Percentiles rank a stretch among this genome's conserved stretches.
Evolutionary conservation across 2,797 vertebrate species (phyloP).

Genomic region (Mormyrops attenuatus): DNA sequence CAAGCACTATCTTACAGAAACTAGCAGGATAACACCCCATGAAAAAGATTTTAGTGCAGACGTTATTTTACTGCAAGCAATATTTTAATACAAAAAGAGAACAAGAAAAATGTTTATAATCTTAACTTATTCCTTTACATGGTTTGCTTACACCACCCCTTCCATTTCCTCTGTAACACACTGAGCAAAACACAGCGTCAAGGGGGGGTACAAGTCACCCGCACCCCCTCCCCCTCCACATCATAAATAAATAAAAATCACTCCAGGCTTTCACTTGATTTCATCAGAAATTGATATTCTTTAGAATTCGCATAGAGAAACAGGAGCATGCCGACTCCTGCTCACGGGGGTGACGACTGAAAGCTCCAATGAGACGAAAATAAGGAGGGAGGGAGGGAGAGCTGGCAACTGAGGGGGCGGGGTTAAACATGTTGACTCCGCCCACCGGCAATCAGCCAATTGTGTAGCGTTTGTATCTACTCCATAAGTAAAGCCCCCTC

Average conservation of each 20-base stretch:
- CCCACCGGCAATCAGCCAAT: conserved; percentile 42
- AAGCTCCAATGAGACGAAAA: conserved; percentile 46
- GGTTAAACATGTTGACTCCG: background rate
- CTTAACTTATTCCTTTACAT: conserved; percentile 64
- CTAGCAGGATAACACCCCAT: background rate
- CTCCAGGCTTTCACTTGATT: conserved; percentile 52
- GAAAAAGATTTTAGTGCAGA: background rate
- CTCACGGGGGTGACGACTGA: conserved; percentile 44
- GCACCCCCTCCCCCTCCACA: conserved; percentile 42
- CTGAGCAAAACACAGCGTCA: conserved; percentile 57
- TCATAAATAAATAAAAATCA: conserved; percentile 76
- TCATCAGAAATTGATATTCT: conserved; percentile 55
- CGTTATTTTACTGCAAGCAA: conserved; percentile 68
- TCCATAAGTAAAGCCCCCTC: conserved; percentile 58
- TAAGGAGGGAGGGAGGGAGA: conserved; percentile 40
- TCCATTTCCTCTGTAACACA: conserved; percentile 47
- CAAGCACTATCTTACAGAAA: background rate
- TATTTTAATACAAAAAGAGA: conserved; percentile 77
- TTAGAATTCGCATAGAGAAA: conserved; percentile 51
- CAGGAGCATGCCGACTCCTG: conserved; percentile 37
- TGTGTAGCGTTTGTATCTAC: conserved; percentile 47
- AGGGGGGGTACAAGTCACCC: conserved; percentile 47
- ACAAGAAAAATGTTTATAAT: conserved; percentile 67
- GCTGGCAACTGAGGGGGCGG: conserved; percentile 5
- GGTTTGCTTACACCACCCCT: conserved; percentile 43